Evolutionary conservation across 2,888 invertebrate species (phyloP), one percentile per base, ranked within the genome.

Genomic region (Priocnemis perturbator): DNA sequence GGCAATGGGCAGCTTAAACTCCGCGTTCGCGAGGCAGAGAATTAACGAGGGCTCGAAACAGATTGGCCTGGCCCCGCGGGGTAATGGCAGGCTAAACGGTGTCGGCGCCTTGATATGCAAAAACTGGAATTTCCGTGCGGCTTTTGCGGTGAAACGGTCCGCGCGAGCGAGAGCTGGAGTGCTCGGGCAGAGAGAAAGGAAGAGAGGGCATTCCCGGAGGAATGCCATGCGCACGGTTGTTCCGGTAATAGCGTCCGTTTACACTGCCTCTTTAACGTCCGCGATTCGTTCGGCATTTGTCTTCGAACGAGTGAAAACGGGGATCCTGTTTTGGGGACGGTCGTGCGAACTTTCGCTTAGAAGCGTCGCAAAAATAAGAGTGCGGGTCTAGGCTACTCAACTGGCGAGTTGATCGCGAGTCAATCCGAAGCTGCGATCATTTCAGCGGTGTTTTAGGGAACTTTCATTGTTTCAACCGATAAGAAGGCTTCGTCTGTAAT

Each of bases 71-170:
- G 60, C 37, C 64, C 55, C 71, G 63, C 69, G 81, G 76, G 83
- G 80, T 85, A 86, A 86, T 85, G 81, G 83, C 77, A 60, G 78
- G 78, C 81, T 87, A 86, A 87, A 87, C 82, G 86, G 79, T 83
- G 85, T 77, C 86, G 86, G 85, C 73, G 73, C 85, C 83, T 87
- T 87, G 86, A 86, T 87, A 87, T 87, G 86, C 83, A 86, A 87
- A 85, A 80, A 78, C 70, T 68, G 85, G 84, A 87, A 86, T 86
- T 86, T 85, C 81, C 84, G 74, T 73, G 79, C 67, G 64, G 44
- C 26, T 37, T 37, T 37, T 11, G 55, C 59, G 23, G 11, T 58
- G 47, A 57, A 68, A 71, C 60, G 48, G 45, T n/a, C 26, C n/a
- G 26, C 17, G 48, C 60, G 60, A 26, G 59, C 45, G 21, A 20